Evolutionary conservation across 2,113 vertebrate species (phyloP), one percentile per base, ranked within the genome.

Genomic region (Gnathonemus echidnorhynchus): DNA sequence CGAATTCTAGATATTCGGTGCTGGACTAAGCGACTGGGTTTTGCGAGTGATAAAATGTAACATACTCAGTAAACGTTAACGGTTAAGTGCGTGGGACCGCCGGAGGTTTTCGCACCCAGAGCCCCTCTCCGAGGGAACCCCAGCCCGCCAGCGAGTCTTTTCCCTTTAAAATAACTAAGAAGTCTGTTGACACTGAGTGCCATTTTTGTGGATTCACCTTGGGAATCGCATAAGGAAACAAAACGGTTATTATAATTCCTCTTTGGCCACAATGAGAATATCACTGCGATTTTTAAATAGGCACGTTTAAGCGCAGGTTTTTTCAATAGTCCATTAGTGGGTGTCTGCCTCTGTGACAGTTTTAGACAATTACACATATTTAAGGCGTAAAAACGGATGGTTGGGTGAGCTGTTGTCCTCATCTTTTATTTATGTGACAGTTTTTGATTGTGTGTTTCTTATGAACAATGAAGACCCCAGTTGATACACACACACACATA

Each of bases 391-490:
- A 87, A 87, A 87, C n/a, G 50, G 50, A 87, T 53, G 49, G 86
- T 31, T 53, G n/a, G 27, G 13, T 53, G 45, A 27, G 50, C 35
- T 53, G 49, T 50, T 35, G 35, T 49, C 27, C 50, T 87, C 48
- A 53, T 87, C 86, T 87, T 83, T 85, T 53, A 87, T 87, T 87
- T 15, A 62, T 88, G 87, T 88, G 87, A 88, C 35, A 31, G 52
- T 58, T 62, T 39, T 88, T 62, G 49, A 62, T 42, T 42, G 39
- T 62, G 85, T 35, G 49, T 53, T 87, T 50, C 49, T 50, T 46
- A 45, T 85, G 21, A 87, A 87, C 86, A 27, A 87, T 53, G 86
- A 50, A 87, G 48, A 53, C 53, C 35, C 74, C 35, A 77, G 70
- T 39, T 31, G 10, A 35, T 1, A 39, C 19, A 39, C 7, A 35